Conservation (phyloP, 92 coral and sea anemone species). For the Blastomussa wellsi region DNA sequence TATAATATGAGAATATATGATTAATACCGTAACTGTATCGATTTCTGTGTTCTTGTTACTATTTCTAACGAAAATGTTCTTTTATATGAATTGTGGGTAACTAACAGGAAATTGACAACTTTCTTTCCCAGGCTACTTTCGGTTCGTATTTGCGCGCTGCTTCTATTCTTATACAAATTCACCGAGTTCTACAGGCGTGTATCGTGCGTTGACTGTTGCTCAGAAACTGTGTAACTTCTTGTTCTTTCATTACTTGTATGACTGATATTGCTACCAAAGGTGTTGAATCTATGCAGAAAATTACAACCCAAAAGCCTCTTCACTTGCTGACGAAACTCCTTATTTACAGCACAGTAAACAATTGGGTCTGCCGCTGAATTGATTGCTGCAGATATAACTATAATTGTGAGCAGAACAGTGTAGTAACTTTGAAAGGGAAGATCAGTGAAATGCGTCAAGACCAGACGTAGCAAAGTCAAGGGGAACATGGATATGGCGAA, state of each 20-base stretch:
- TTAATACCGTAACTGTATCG: too few relatives aligned
- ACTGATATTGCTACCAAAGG: neutral
- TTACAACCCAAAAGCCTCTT: conserved; percentile 8
- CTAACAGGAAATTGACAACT: neutral
- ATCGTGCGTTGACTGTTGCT: neutral
- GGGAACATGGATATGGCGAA: conserved; percentile 80
- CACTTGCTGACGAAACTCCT: conserved; percentile 56
- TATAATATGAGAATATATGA: too few relatives aligned
- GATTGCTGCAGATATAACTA: conserved; percentile 52
- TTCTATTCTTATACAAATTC: neutral
- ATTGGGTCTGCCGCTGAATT: conserved; percentile 79
- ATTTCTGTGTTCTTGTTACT: too few relatives aligned
- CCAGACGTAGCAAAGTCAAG: conserved; percentile 51
- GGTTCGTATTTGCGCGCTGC: too few relatives aligned
- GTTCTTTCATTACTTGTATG: neutral
- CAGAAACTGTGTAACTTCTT: neutral
- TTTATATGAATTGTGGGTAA: too few relatives aligned
- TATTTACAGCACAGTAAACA: conserved; percentile 67
- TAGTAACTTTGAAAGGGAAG: conserved; percentile 41
- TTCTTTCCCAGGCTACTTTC: neutral
- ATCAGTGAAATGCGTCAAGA: conserved; percentile 34
- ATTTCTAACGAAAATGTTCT: too few relatives aligned
- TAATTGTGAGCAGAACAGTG: conserved; percentile 43
- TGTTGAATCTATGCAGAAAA: neutral
- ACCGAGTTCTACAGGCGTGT: neutral